Base-by-base conservation (phyloP, 2,888 invertebrate species). In the Scaeva pyrastri region DNA sequence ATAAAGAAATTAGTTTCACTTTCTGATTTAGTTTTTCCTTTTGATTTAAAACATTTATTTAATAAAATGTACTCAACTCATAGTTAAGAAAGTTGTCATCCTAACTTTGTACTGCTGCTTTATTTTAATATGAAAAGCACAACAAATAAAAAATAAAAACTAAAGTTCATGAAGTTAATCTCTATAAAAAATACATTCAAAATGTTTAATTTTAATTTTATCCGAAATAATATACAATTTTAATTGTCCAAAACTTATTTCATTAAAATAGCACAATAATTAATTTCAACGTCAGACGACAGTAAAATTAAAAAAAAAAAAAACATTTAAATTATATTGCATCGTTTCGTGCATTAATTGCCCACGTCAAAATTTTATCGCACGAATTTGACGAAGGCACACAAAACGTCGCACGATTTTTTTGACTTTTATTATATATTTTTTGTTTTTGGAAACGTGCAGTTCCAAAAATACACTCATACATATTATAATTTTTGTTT, bases 401-500 rank as follows among this genome's bases (percentile, higher is more conserved):
- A 52, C 14, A 64, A 72, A 68, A 68, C 68, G 56, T 50, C 79
- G 71, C 58, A 79, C 55, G 64, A 78, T 36, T 70, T 78, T 39
- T 23, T 56, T 50, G 2, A 31, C 8, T 31, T 31, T 2, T 3
- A 2, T 31, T 31, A 2, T 7, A 31, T 31, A 26, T 6, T 5
- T 31, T 31, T 31, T 31, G n/a, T n/a, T 31, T 31, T 74, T 74
- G 62, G 55, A 81, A 76, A 76, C 80, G 76, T 80, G 78, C 74
- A 76, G 26, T 73, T 85, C 85, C 85, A 85, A 85, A 85, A 80
- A 85, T 85, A 85, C 19, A 26, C 62, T 31, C 39, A 52, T n/a
- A 68, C 45, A 72, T 71, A 72, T 55, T 11, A 73, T 64, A 48
- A 16, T n/a, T 23, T 41, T 43, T 14, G 14, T 23, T 41, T 64